Evolutionary conservation across 2,797 vertebrate genomes (phyloP), one percentile per base, ranked within the genome.

Genomic region (Labroides dimidiatus): DNA sequence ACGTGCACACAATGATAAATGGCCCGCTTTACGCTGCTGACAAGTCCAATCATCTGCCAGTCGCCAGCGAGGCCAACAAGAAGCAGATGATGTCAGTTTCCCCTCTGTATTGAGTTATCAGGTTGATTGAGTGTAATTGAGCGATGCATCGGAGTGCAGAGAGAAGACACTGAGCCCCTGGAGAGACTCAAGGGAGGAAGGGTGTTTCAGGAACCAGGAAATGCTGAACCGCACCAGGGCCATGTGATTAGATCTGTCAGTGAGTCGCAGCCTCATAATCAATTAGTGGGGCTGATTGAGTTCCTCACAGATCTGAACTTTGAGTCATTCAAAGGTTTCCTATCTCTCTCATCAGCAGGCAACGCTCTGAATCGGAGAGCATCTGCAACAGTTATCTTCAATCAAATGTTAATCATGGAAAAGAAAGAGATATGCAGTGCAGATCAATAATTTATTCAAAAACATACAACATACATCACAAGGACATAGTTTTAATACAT

Each of bases 81-180:
- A 77, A 87, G 83, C 86, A 84, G 86, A 87, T 89, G 83, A 91
- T 89, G 86, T 91, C 90, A 88, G 81, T 81, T 88, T 81, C 91
- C 69, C 65, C 65, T 80, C 85, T 74, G 61, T 82, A 93, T 92
- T 89, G 71, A 79, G 84, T 92, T 92, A 92, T 81, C 73, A 73
- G 77, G 39, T 66, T 89, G 84, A 92, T 88, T 88, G 83, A 89
- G 85, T 84, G 80, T 91, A 92, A 92, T 91, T 90, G 85, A 86
- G 87, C 74, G 43, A 78, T 90, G 88, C 83, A 91, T 87, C 74
- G 88, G 89, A 86, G 86, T 87, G 89, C 63, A 59, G 77, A 52
- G 72, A 50, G 81, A 87, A 77, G 79, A 87, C 81, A 81, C 69
- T 50, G 5, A 59, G 66, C 74, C 91, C 72, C 87, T 70, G 49